Base-by-base conservation (phyloP, 1,140 invertebrate species). In the Magallana angulata region DNA sequence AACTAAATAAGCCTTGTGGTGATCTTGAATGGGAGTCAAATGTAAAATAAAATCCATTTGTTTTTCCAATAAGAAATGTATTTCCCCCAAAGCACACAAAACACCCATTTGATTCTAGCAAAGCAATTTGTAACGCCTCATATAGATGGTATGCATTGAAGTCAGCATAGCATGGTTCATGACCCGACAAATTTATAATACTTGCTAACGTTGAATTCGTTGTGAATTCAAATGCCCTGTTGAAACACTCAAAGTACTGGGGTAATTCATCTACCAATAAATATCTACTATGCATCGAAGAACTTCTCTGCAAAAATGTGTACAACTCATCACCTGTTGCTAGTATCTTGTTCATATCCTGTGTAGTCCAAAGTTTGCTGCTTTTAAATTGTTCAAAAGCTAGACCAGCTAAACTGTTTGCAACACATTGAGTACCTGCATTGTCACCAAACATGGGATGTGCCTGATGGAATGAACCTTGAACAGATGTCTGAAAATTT, bases 301-400 rank as follows among this genome's bases (percentile, higher is more conserved):
- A 82, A 56, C 56, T 57, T 56, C 36, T 18, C 57, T 56, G 18
- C 81, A 82, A 57, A 82, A 57, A 82, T 48, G 81, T 36, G 18
- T 86, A 86, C 30, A 86, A 12, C 14, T 82, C 76, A 82, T 86
- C 81, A 24, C 85, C 85, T 48, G 76, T 57, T 62, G 18, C 64
- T 48, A 48, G 36, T 48, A 48, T 48, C 36, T 48, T 48, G 36
- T 48, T 48, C 36, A 48, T 48, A 48, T 14, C 80, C 14, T 11
- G 58, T 82, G 14, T 82, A 62, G 24, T 86, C 85, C 71, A 86
- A 18, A 24, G 14, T 57, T 30, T 18, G n/a, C 11, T 30, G 16
- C 14, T n/a, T 60, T 30, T 86, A n/a, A 86, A 16, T 16, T 59
- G 36, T 48, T 48, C 36, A 48, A 48, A 48, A 48, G 36, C 36